Percentiles rank a stretch among this genome's conserved stretches.
Evolutionary conservation across 2,113 vertebrate species (phyloP).

Genomic region (Bettongia penicillata): DNA sequence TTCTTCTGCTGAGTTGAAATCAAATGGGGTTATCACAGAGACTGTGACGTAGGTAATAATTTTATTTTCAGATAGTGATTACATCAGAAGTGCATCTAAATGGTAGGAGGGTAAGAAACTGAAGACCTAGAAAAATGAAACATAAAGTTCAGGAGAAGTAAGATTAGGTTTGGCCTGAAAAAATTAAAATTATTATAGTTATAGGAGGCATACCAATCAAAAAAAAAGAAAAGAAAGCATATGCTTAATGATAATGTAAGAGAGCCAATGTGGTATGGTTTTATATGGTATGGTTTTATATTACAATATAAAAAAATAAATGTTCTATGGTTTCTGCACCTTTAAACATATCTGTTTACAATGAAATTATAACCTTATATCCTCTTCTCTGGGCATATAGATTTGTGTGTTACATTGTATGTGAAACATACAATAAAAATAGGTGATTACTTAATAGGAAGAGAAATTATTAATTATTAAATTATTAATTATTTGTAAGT

Average conservation of each 20-base stretch:
- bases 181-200: not conserved
- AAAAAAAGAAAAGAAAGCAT: not conserved
- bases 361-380: not conserved
- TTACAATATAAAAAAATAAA: not conserved
- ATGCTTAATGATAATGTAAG: not conserved
- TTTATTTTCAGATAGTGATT: not conserved
- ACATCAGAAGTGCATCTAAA: not conserved
- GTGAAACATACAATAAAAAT: not conserved
- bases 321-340: not conserved
- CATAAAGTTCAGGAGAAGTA: no score
- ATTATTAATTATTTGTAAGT: not conserved
- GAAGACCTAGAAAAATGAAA: not conserved
- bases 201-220: not conserved
- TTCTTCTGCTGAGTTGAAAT: not conserved
- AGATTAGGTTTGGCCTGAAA: not conserved
- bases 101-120: not conserved
- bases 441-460: not conserved
- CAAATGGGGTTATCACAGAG: not conserved
- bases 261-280: not conserved
- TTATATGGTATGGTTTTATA: not conserved
- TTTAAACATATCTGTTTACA: not conserved
- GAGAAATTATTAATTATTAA: not conserved
- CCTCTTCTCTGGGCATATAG: not conserved
- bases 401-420: not conserved
- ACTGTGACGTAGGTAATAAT: not conserved